phyloP scores from a whole-genome alignment of 2,888 invertebrate species.

The Mamestra brassicae region DNA sequence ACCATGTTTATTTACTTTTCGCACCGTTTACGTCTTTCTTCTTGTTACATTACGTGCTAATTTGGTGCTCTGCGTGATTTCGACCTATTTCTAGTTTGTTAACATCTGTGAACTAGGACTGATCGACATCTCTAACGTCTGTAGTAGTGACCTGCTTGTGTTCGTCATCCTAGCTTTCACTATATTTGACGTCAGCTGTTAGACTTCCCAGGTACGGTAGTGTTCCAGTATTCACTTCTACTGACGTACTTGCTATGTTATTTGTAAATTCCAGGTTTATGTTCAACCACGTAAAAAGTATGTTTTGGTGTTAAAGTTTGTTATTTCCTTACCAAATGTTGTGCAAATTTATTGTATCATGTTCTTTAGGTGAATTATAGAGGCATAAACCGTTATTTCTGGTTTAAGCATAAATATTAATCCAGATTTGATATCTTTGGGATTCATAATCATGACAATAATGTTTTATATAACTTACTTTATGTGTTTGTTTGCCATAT shows the following conservation, averaged over 20 bases:
- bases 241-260: slow-evolving; percentile 24
- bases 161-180: slow-evolving; percentile 26
- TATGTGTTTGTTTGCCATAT: not conserved
- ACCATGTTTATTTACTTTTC: slow-evolving; percentile 35
- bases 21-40: slow-evolving; percentile 42
- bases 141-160: slow-evolving; percentile 47
- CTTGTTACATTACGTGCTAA: slow-evolving; percentile 49
- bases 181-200: slow-evolving; percentile 22
- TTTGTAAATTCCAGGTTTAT: slow-evolving; percentile 28
- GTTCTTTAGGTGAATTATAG: slow-evolving; percentile 8
- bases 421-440: not conserved
- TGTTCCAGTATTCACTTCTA: slow-evolving; percentile 5
- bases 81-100: slow-evolving; percentile 59
- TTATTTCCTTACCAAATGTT: slow-evolving; percentile 24
- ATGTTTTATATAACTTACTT: not conserved
- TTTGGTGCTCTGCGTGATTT: slow-evolving; percentile 57
- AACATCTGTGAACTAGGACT: slow-evolving; percentile 34
- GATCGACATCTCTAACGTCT: slow-evolving; percentile 29
- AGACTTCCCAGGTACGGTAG: slow-evolving; percentile 8
- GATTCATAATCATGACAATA: slow-evolving; percentile 1
- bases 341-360: not conserved
- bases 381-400: slow-evolving; percentile 13
- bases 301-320: slow-evolving; percentile 20
- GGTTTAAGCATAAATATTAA: not conserved
- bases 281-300: slow-evolving; percentile 12